Evolutionary conservation across 1,140 invertebrate genomes (phyloP), one percentile per base, ranked within the genome.

Genomic region (Caenorhabditis remanei): DNA sequence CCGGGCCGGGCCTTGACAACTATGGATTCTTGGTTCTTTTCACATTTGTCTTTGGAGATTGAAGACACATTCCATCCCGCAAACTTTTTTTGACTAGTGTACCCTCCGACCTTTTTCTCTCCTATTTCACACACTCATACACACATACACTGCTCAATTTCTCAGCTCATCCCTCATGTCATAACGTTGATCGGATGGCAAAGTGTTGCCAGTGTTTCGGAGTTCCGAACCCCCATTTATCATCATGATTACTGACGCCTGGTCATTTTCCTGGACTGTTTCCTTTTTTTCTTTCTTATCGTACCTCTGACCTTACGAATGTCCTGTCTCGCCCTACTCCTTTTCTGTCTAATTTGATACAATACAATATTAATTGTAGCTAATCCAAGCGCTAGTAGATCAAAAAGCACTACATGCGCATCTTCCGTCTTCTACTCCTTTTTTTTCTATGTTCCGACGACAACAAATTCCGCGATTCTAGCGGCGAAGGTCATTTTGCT

Each of bases 101-200:
- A 79, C 71, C 71, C 71, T 79, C n/a, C 71, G 71, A 79, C 71
- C 46, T 79, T 79, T 71, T 79, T 79, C 71, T 79, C 71, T 79
- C 71, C 46, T 79, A 53, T 79, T 79, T 79, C 71, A 79, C 71
- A 71, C 65, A 50, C 71, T 79, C 71, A 79, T 50, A 71, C 65
- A 71, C 65, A 79, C 71, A 79, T 79, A 79, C 71, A 79, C 71
- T 79, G 71, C 71, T 79, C 67, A 50, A 79, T 79, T 79, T 79
- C 71, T 79, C 71, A 79, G 71, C 71, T 79, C 71, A 50, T 79
- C 71, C 71, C 71, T 79, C 21, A 79, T 79, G 71, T 79, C 71
- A 79, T 79, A 79, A 79, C 71, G 71, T 79, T 53, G 71, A 79
- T 79, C n/a, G 71, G 71, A 24, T 46, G 71, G 46, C 46, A 50